Conservation (phyloP, 35 echinoderm and acorn worm species). For the Stichopus chloronotus region DNA sequence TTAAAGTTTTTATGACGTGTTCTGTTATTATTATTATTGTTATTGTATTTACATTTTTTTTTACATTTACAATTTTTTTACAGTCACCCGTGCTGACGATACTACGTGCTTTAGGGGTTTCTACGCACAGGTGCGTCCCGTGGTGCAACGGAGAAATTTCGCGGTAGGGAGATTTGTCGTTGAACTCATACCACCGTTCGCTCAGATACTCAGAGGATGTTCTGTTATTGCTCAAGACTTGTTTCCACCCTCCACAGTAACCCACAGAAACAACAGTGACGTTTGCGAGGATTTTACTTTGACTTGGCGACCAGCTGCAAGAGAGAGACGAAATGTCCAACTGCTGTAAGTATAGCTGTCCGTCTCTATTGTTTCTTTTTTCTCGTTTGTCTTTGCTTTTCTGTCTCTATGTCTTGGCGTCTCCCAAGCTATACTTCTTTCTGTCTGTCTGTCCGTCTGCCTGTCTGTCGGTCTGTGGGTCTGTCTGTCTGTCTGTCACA, state of each 20-base stretch:
- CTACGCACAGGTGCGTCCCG: not conserved
- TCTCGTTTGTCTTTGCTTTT: too few species aligned
- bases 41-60: not conserved
- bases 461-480: too few species aligned
- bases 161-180: not conserved
- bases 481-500: too few species aligned
- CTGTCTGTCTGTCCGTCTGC: too few species aligned
- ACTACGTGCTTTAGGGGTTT: conserved; percentile 18
- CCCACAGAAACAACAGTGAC: not conserved
- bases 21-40: too few species aligned
- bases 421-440: too few species aligned
- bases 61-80: not conserved
- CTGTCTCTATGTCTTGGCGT: too few species aligned
- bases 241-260: not conserved
- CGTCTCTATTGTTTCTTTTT: not conserved
- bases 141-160: not conserved
- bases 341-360: conserved; percentile 15
- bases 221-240: not conserved
- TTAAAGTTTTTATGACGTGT: too few species aligned
- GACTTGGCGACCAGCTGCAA: not conserved
- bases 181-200: not conserved
- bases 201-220: not conserved
- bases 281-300: not conserved
- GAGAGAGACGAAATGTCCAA: not conserved
- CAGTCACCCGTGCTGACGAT: not conserved